Evolutionary conservation across 2,113 vertebrate genomes (phyloP).

Genomic region (Petroica traversi): DNA sequence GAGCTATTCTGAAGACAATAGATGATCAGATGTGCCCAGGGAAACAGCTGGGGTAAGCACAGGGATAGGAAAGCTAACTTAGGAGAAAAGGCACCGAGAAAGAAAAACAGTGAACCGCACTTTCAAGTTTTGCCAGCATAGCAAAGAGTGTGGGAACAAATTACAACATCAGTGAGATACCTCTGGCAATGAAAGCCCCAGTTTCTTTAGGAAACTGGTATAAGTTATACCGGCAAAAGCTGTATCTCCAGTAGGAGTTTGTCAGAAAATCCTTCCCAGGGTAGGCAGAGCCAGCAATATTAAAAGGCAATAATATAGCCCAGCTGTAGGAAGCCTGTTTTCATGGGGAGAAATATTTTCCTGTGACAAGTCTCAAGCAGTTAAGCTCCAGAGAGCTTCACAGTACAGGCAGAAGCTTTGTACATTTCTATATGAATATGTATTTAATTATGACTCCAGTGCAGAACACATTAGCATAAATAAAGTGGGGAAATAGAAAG

Average conservation of each 20-base stretch:
- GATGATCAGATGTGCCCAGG: conserved; percentile 33
- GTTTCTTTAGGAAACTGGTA: conserved; percentile 57
- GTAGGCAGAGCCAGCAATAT: conserved; percentile 41
- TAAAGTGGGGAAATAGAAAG: conserved; percentile 48
- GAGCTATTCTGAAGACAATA: conserved; percentile 26
- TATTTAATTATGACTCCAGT: conserved; percentile 38
- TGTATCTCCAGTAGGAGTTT: conserved; percentile 47
- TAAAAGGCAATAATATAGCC: conserved; percentile 58
- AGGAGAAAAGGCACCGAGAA: not conserved
- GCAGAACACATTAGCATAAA: conserved; percentile 63
- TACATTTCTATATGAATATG: conserved; percentile 42
- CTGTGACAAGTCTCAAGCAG: conserved; percentile 53
- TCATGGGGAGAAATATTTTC: conserved; percentile 58
- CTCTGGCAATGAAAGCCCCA: conserved; percentile 60
- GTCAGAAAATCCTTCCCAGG: conserved; percentile 57
- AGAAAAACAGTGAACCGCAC: conserved; percentile 40
- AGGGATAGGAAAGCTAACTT: conserved; percentile 42
- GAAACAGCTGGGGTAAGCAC: conserved; percentile 44
- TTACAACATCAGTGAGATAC: conserved; percentile 52
- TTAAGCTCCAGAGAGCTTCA: conserved; percentile 30
- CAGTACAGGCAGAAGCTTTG: conserved; percentile 20
- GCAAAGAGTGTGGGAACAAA: conserved; percentile 64
- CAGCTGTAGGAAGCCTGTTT: conserved; percentile 53
- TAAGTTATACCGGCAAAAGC: conserved; percentile 37
- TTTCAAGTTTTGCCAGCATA: conserved; percentile 65